Percentiles rank a stretch among this genome's conserved stretches.
Evolutionary conservation across 2,113 vertebrate species (phyloP).

Genomic region (Carassius gibelio): DNA sequence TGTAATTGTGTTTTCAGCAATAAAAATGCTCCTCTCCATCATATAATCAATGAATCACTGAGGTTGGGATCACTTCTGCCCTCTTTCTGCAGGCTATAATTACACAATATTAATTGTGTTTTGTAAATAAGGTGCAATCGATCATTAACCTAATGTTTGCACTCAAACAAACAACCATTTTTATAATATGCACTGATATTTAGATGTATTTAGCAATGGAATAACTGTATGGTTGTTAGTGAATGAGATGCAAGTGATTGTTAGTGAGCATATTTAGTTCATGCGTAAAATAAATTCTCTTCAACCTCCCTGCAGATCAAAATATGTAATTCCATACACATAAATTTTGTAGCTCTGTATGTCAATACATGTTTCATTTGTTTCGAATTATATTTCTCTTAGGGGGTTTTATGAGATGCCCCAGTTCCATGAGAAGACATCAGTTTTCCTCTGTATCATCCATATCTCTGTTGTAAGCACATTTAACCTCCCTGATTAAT

Average conservation of each 20-base stretch:
- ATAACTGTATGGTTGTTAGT: not conserved
- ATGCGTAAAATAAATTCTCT: not conserved
- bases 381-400: not conserved
- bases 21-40: not conserved
- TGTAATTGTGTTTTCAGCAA: not conserved
- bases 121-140: not conserved
- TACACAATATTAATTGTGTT: not conserved
- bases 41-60: not conserved
- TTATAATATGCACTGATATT: not conserved
- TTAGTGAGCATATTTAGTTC: not conserved
- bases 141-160: not conserved
- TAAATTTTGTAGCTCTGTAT: not conserved
- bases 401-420: not conserved
- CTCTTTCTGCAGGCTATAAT: not conserved
- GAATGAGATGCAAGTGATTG: not conserved
- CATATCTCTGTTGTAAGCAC: constrained; percentile 14
- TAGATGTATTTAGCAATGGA: not conserved
- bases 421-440: not conserved
- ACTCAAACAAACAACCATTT: not conserved
- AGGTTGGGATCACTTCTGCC: not conserved
- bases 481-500: constrained; percentile 8
- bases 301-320: not conserved
- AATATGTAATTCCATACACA: not conserved
- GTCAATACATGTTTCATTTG: not conserved
- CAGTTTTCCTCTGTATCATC: not conserved